These are phyloP conservation scores for Coptodon bakossiorum DNA, from an alignment of 2,113 vertebrate genomes.

Conservation along the genomic window DNA sequence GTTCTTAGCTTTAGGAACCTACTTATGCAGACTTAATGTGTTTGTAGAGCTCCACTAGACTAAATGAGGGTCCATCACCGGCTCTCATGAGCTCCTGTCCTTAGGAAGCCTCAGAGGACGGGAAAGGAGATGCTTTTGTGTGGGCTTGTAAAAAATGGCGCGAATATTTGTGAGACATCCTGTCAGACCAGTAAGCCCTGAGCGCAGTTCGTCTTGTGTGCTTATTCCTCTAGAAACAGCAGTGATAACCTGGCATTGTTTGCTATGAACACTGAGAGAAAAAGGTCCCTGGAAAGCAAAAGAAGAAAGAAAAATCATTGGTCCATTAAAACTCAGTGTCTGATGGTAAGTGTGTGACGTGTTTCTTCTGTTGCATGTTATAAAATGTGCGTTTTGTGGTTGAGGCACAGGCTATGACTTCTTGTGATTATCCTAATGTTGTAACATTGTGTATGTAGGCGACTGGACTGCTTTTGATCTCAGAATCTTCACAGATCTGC, in stretches of 20 bases:
- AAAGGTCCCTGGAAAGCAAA: background rate
- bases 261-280: background rate
- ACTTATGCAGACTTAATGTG: background rate
- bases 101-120: background rate
- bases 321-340: background rate
- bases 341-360: background rate
- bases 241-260: background rate
- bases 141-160: background rate
- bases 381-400: background rate
- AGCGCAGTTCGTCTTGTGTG: background rate
- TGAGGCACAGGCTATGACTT: background rate
- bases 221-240: background rate
- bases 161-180: background rate
- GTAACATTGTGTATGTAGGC: background rate
- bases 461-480: background rate
- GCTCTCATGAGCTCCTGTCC: background rate
- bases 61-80: background rate
- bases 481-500: background rate
- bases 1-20: background rate
- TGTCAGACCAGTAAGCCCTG: background rate
- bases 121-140: background rate
- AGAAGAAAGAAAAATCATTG: background rate
- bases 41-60: background rate
- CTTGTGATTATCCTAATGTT: background rate
- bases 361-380: background rate